A percentile compares a stretch with the other conserved stretches of the same genome.
Evolutionary conservation across 2,888 invertebrate species (phyloP).

Genomic region (Heliconius charithonia): DNA sequence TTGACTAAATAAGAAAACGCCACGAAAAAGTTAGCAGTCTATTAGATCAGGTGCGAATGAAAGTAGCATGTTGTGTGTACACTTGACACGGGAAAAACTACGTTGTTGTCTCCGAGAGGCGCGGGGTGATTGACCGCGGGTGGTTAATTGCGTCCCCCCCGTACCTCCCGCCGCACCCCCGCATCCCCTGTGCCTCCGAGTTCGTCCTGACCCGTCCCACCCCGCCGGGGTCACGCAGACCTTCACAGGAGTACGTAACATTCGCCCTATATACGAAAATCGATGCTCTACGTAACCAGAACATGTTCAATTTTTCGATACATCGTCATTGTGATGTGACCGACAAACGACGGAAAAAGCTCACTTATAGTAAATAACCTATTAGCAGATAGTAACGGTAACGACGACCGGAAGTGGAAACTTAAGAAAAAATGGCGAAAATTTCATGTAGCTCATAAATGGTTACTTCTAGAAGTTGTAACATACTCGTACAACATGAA

Average conservation of each 20-base stretch:
- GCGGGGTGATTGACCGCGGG: constrained; percentile 73
- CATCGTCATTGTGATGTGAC: constrained; percentile 22
- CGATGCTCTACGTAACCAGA: constrained; percentile 66
- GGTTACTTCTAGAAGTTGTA: not conserved
- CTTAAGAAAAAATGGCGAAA: not conserved
- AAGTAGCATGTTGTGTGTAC: constrained; percentile 15
- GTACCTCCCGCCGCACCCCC: constrained; percentile 34
- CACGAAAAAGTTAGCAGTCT: not conserved
- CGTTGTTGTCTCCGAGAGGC: constrained; percentile 46
- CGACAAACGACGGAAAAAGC: not conserved
- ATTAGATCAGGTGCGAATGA: not conserved
- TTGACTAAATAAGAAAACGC: no score
- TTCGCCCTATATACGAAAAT: constrained; percentile 75
- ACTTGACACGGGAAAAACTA: constrained; percentile 36
- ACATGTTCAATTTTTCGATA: constrained; percentile 65
- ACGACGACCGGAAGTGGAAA: not conserved
- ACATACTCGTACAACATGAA: not conserved
- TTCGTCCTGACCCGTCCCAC: constrained; percentile 40
- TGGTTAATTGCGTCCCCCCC: constrained; percentile 70
- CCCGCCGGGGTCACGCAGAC: constrained; percentile 66
- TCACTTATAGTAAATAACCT: not conserved
- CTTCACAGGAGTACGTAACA: constrained; percentile 65
- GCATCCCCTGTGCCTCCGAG: constrained; percentile 38
- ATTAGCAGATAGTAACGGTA: not conserved
- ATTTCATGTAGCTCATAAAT: not conserved